phyloP scores from a whole-genome alignment of 2,797 vertebrate species.

The Coracias cyanogaster region DNA sequence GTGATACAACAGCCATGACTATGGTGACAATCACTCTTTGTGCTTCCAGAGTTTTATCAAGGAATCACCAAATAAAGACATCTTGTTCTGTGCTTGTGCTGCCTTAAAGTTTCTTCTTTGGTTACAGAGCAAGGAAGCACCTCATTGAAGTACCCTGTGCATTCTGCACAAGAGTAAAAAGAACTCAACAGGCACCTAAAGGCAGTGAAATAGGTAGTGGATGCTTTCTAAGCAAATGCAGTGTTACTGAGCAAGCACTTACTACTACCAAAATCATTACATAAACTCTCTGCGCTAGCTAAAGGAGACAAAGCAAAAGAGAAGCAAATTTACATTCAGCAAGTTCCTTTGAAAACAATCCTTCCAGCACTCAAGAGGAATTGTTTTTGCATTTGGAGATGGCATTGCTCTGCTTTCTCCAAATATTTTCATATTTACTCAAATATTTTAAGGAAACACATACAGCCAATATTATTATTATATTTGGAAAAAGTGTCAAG shows the following conservation, averaged over 20 bases:
- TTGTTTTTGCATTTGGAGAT: not conserved
- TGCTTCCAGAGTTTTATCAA: not conserved
- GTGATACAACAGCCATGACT: accelerated
- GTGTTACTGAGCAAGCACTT: not conserved
- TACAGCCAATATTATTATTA: not conserved
- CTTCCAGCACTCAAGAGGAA: not conserved
- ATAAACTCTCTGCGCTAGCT: not conserved
- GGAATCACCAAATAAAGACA: not conserved
- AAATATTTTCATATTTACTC: not conserved
- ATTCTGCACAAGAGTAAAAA: not conserved
- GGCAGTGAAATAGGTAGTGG: not conserved
- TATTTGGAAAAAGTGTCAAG: too few relatives aligned
- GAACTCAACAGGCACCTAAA: not conserved
- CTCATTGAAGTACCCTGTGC: not conserved
- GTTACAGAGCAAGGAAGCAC: not conserved
- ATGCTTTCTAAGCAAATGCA: not conserved
- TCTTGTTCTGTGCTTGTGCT: accelerated
- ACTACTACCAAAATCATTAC: not conserved
- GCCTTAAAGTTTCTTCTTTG: not conserved
- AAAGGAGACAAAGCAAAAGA: not conserved
- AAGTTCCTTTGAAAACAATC: not conserved
- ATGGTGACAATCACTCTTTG: not conserved
- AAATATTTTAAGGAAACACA: not conserved
- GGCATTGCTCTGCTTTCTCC: not conserved
- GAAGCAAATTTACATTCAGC: not conserved